A percentile compares a stretch with the other conserved stretches of the same genome.
Evolutionary conservation across 2,113 vertebrate genomes (phyloP).

Genomic region (Thinocorus orbignyianus): DNA sequence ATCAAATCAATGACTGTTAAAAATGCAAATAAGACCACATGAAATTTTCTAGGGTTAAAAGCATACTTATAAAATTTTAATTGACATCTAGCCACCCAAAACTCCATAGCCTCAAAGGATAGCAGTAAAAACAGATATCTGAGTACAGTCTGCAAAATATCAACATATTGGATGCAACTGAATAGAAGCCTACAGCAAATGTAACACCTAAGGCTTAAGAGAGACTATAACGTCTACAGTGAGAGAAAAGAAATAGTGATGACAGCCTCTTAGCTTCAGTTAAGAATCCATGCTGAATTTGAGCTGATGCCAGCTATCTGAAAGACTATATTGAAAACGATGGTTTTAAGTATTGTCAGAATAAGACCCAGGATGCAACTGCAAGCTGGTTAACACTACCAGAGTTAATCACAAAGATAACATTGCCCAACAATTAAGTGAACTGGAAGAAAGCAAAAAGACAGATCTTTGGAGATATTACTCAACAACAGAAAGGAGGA

Average conservation of each 20-base stretch:
- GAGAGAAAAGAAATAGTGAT: background rate
- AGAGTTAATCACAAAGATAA: background rate
- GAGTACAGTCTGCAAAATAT: background rate
- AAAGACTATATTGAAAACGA: background rate
- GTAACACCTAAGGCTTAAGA: background rate
- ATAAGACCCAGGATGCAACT: background rate
- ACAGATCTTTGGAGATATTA: background rate
- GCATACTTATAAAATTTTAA: background rate
- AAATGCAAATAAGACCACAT: background rate
- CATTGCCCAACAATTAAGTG: background rate
- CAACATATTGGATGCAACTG: background rate
- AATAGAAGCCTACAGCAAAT: background rate
- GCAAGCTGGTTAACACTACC: background rate
- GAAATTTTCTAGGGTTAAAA: background rate
- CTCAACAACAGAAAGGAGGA: background rate
- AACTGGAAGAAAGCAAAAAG: background rate
- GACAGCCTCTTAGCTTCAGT: background rate
- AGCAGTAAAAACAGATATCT: background rate
- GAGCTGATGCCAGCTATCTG: background rate
- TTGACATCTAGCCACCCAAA: background rate
- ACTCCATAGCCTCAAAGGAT: background rate
- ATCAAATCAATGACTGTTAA: background rate
- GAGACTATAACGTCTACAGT: rapidly evolving
- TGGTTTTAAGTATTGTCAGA: background rate
- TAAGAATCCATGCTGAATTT: background rate